A percentile compares a stretch with the other conserved stretches of the same genome.
Conservation (phyloP, 2,113 vertebrate genomes). For the Syngnathus floridae region DNA sequence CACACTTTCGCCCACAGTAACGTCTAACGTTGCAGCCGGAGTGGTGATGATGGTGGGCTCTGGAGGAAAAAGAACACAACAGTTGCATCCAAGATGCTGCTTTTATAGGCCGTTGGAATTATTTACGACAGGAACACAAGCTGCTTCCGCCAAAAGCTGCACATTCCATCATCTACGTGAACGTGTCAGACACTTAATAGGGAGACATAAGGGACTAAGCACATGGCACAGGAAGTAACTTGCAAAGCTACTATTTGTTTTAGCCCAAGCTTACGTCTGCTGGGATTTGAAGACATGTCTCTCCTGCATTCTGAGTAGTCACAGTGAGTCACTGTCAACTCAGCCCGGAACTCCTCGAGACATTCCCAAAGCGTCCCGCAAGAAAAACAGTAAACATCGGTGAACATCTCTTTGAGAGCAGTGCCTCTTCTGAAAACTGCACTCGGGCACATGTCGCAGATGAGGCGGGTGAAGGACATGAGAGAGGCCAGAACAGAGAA, state of each 20-base stretch:
- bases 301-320: constrained; percentile 41
- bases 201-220: constrained; percentile 46
- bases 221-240: constrained; percentile 36
- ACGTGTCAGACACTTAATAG: constrained; percentile 55
- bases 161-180: constrained; percentile 58
- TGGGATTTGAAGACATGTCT: constrained; percentile 36
- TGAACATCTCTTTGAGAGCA: constrained; percentile 31
- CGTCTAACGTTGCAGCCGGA: constrained; percentile 84
- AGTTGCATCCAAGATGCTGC: constrained; percentile 20
- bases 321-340: constrained; percentile 59
- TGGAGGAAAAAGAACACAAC: constrained; percentile 53
- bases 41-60: constrained; percentile 89
- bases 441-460: constrained; percentile 25
- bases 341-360: constrained; percentile 25
- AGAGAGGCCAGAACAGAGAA: constrained; percentile 26
- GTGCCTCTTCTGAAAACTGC: constrained; percentile 26
- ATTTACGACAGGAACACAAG: constrained; percentile 31
- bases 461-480: constrained; percentile 31
- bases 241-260: constrained; percentile 49
- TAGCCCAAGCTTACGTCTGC: constrained; percentile 35
- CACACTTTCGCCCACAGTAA: constrained; percentile 92
- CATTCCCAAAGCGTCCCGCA: constrained; percentile 49
- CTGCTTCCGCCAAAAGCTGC: constrained; percentile 37
- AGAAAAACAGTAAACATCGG: constrained; percentile 49
- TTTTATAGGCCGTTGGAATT: constrained; percentile 13